Evolutionary conservation across 2,888 invertebrate genomes (phyloP), one percentile per base, ranked within the genome.

Genomic region (Ornithoptera alexandrae): DNA sequence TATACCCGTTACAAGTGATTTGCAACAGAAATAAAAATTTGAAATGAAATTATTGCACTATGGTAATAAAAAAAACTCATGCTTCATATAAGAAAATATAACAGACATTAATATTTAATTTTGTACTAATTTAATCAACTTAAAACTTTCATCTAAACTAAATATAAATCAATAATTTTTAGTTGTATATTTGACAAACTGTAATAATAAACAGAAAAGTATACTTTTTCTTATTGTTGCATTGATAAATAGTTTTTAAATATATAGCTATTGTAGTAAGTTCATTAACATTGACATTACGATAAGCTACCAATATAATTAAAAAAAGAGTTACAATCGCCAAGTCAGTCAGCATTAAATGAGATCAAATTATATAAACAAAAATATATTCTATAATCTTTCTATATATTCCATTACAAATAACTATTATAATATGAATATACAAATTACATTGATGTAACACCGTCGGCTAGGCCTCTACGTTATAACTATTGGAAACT

Each of bases 121-220:
- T 91, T 91, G 91, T 91, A 91, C 90, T 90, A 88, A 87, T 81
- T 58, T 79, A 85, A 82, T 84, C 76, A 87, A 88, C 85, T 81
- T 85, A 88, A 22, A 81, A 76, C 79, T 76, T 78, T 81, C 72
- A 70, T 70, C 78, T 78, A 79, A 70, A 74, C 75, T 80, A 83
- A 78, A 80, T 77, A 72, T 72, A 72, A 73, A 68, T 74, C 70
- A 70, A 68, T 80, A 81, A 79, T 76, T 77, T 82, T 77, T 69
- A 71, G 69, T 76, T 69, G 68, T 71, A 74, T 74, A 46, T 46
- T 46, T 65, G 76, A 76, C 73, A 78, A 77, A 76, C 83, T 85
- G 85, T 87, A 86, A 22, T 86, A 82, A 79, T 77, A 76, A 74
- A 72, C 74, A 74, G 73, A 76, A 64, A 68, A 73, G 73, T 74